phyloP scores from a whole-genome alignment of 1,140 invertebrate species.

The Leptinotarsa defecta region DNA sequence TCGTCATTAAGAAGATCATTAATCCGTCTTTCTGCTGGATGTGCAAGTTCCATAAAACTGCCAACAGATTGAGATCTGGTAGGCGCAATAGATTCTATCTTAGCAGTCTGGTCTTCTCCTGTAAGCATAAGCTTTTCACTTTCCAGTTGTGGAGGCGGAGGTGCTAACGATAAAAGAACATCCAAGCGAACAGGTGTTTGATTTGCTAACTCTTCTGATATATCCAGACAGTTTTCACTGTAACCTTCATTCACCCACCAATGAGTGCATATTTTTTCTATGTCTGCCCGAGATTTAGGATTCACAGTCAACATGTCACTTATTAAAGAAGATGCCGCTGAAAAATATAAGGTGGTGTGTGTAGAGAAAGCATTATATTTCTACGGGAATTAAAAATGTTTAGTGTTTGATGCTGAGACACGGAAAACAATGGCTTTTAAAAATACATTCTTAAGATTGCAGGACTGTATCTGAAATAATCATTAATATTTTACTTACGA shows the following conservation, averaged over 20 bases:
- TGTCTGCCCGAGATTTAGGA: conserved; percentile 85
- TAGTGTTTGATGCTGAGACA: neutral
- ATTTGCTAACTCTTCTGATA: conserved; percentile 86
- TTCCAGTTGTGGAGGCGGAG: conserved; percentile 64
- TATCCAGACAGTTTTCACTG: conserved; percentile 79
- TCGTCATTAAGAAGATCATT: conserved; percentile 69
- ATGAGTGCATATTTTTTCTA: conserved; percentile 92
- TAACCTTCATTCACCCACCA: conserved; percentile 93
- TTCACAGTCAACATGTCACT: conserved; percentile 92
- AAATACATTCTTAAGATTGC: neutral
- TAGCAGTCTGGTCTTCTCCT: conserved; percentile 51
- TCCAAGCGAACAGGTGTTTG: conserved; percentile 88
- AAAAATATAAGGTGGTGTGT: conserved; percentile 46
- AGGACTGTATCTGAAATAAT: neutral
- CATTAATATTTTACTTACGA: conserved; percentile 63
- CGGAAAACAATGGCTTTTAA: neutral
- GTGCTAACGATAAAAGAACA: conserved; percentile 81
- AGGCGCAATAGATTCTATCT: conserved; percentile 57
- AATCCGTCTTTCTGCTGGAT: conserved; percentile 63
- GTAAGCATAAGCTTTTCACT: conserved; percentile 72
- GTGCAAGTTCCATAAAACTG: conserved; percentile 67
- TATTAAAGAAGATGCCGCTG: conserved; percentile 92
- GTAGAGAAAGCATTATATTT: too few relatives aligned
- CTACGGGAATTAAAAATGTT: too few relatives aligned
- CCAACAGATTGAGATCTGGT: conserved; percentile 69